phyloP scores from a whole-genome alignment of 1,140 invertebrate species.

The Heliconius hewitsoni region DNA sequence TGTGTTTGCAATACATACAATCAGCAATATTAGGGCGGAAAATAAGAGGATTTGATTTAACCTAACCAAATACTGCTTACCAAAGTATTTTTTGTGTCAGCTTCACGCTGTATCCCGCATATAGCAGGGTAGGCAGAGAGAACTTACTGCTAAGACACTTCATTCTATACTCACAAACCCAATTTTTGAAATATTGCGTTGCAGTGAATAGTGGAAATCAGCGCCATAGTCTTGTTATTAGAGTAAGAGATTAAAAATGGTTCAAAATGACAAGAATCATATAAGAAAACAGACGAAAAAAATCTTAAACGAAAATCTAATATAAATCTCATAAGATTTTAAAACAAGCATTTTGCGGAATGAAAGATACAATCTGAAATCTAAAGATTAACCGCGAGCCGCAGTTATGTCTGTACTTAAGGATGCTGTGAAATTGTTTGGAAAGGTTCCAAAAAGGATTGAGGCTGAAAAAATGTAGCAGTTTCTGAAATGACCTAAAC shows the following conservation, averaged over 20 bases:
- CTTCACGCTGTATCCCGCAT: background rate
- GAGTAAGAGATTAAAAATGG: background rate
- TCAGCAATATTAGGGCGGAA: background rate
- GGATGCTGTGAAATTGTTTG: constrained; percentile 38
- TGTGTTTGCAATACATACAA: constrained; percentile 2
- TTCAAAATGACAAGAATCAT: too few species aligned
- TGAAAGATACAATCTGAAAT: constrained; percentile 34
- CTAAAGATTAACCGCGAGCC: constrained; percentile 34
- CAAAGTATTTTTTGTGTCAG: background rate
- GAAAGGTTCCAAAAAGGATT: constrained; percentile 38
- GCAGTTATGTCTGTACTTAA: constrained; percentile 38
- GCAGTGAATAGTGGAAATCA: background rate
- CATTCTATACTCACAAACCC: background rate
- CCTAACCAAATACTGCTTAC: background rate
- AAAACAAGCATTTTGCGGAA: constrained; percentile 18
- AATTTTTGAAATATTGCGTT: background rate
- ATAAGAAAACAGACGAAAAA: background rate
- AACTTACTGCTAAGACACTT: background rate
- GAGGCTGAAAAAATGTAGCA: constrained; percentile 29
- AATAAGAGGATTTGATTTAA: background rate
- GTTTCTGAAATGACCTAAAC: constrained; percentile 29
- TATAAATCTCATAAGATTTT: background rate
- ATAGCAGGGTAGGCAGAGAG: background rate
- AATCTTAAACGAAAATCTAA: background rate
- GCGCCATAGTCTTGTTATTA: background rate